Evolutionary conservation across 92 coral and sea anemone genomes (phyloP), one percentile per base, ranked within the genome.

Genomic region (Actinernus sp.): DNA sequence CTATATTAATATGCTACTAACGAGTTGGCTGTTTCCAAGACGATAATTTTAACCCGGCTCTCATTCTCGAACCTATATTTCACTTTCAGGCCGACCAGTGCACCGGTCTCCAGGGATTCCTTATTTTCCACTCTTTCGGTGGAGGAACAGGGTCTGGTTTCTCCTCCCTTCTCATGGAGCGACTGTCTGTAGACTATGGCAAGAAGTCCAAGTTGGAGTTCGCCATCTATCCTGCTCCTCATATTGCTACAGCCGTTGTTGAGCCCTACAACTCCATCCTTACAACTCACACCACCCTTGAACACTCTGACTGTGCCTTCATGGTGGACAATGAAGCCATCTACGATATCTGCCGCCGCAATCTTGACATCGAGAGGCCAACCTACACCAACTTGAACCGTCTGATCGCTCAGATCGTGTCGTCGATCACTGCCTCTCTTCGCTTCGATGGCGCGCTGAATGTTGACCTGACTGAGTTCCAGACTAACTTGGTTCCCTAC

Each of bases 321-420:
- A 85, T 85, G 92, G 92, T 85, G 20, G 92, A 85, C 58, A 85
- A 85, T 44, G 92, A 85, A 50, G 92, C 92, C 55, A 85, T 85
- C 74, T 83, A 67, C 49, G 89, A 83, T 39, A 83, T 83, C 89
- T 83, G 89, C 31, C 91, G 91, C 24, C 92, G 92, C 12, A 85
- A 85, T 51, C 66, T 91, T 34, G 93, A 91, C 85, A 91, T 91
- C 23, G 97, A 86, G 63, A 75, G 97, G 23, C 93, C 97, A 1
- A 81, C 93, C 66, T 91, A 91, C 82, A 86, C 97, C 90, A 91
- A 91, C 82, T 73, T 91, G 82, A 91, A 91, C 83, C 92, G 97
- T 39, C 79, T 91, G 82, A 91, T 91, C 47, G 97, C 93, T 34
- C 97, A 91, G 84, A 87, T 91, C 25, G 93, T 78, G 34, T 89